phyloP scores from a whole-genome alignment of 2,888 invertebrate species.

The Melanotus villosus region DNA sequence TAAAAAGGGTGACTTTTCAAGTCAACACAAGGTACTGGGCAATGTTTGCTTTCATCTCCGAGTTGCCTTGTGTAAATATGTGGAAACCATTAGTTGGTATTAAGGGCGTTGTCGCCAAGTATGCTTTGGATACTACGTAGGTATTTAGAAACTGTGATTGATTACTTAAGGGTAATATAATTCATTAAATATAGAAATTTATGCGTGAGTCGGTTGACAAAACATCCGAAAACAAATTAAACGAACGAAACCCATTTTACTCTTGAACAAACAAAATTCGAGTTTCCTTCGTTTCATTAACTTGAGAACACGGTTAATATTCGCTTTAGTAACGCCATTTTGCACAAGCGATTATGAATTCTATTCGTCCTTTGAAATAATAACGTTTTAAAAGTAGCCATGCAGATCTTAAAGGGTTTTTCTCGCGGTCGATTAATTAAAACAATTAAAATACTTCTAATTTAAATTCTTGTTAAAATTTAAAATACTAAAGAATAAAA shows the following conservation, averaged over 20 bases:
- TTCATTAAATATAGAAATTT: neutral
- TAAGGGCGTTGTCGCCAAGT: slow-evolving; percentile 24
- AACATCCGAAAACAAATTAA: slow-evolving; percentile 6
- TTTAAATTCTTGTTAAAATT: neutral
- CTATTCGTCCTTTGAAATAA: neutral
- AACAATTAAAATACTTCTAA: neutral
- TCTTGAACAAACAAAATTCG: neutral
- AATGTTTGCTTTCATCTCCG: slow-evolving; percentile 23
- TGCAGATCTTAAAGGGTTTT: neutral
- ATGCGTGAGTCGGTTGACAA: neutral
- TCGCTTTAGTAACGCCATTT: neutral
- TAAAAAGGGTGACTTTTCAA: slow-evolving; percentile 1
- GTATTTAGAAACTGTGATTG: slow-evolving; percentile 22
- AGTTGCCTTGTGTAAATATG: slow-evolving; percentile 19
- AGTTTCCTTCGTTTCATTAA: neutral
- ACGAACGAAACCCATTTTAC: neutral
- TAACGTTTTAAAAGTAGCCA: neutral
- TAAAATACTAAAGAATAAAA: too few relatives aligned
- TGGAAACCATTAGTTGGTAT: slow-evolving; percentile 30
- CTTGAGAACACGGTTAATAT: neutral
- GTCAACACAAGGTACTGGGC: slow-evolving; percentile 13
- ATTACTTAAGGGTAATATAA: neutral
- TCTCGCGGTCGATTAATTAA: neutral
- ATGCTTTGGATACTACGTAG: slow-evolving; percentile 3
- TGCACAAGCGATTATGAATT: slow-evolving; percentile 5